phyloP scores from a whole-genome alignment of 2,888 invertebrate species.

The Notocelia uddmanniana region DNA sequence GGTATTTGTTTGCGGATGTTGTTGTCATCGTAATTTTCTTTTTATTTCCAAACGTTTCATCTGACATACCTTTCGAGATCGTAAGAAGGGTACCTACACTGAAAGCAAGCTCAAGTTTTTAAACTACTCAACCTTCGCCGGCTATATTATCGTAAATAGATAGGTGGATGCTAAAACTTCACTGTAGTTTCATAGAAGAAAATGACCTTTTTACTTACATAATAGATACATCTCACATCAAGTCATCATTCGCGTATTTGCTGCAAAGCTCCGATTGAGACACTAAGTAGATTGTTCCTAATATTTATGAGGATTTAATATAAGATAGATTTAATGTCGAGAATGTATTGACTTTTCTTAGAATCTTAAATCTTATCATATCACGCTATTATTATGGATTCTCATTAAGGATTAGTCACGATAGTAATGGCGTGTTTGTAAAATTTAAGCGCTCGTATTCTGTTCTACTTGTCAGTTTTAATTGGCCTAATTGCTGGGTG shows the following conservation, averaged over 20 bases:
- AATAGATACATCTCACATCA: too few species aligned
- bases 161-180: too few species aligned
- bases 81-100: neutral
- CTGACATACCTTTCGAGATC: slow-evolving; percentile 49
- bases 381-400: slow-evolving; percentile 23
- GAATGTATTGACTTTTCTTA: neutral
- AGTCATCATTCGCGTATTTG: neutral
- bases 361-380: slow-evolving; percentile 31
- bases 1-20: slow-evolving; percentile 54
- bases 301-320: neutral
- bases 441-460: slow-evolving; percentile 52
- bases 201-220: neutral
- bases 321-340: neutral
- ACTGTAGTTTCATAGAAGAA: neutral
- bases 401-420: slow-evolving; percentile 51
- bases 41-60: slow-evolving; percentile 50
- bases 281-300: neutral
- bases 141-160: too few species aligned
- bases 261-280: too few species aligned
- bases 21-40: slow-evolving; percentile 53
- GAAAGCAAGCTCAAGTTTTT: neutral
- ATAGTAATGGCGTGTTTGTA: slow-evolving; percentile 53
- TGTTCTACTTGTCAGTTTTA: slow-evolving; percentile 64
- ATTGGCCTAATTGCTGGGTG: slow-evolving; percentile 76
- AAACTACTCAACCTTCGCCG: too few species aligned